Evolutionary conservation across 2,888 invertebrate species (phyloP), one percentile per base, ranked within the genome.

Genomic region (Leptinotarsa peninsularis): DNA sequence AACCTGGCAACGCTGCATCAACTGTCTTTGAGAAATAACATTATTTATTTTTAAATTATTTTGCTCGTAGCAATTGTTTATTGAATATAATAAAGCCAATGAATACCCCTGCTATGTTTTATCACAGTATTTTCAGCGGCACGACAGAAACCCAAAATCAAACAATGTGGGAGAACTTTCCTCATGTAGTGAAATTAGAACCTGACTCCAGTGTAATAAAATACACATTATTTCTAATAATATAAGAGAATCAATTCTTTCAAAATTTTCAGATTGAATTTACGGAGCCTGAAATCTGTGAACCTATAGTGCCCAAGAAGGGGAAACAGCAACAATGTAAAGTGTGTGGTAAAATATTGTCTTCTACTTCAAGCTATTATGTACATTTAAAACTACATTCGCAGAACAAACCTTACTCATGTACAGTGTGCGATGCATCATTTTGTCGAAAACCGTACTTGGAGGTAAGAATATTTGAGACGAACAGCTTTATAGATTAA

Each of bases 311-410:
- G 66, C 79, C 75, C 66, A 91, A 91, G 67, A 89, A 92, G 80
- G 91, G 92, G 75, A 94, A 93, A 84, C 93, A 93, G 66, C 94
- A 94, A 86, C 92, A 92, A 80, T 95, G 95, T 88, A 94, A 94
- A 89, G 91, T 94, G 76, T 94, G 94, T 87, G 93, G 94, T 75
- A 94, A 94, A 90, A 92, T 94, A 77, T 88, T 94, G 79, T 94
- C 94, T 73, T 94, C 94, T 17, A 92, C 94, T 76, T 93, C 94
- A 60, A 94, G 94, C 81, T 94, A 94, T 87, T 94, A 95, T 86
- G 95, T 94, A 83, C 95, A 95, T 88, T 93, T 94, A 93, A 94
- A 94, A 88, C 90, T 94, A 81, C 94, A 95, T 89, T 94, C 94
- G 33, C 93, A 93, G 82, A 93, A 93, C 87, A 95, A 95, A 87